A percentile compares a stretch with the other conserved stretches of the same genome.
These are phyloP conservation scores for Drosophila putrida DNA, from an alignment of 2,888 invertebrate species.

Conservation along the genomic window DNA sequence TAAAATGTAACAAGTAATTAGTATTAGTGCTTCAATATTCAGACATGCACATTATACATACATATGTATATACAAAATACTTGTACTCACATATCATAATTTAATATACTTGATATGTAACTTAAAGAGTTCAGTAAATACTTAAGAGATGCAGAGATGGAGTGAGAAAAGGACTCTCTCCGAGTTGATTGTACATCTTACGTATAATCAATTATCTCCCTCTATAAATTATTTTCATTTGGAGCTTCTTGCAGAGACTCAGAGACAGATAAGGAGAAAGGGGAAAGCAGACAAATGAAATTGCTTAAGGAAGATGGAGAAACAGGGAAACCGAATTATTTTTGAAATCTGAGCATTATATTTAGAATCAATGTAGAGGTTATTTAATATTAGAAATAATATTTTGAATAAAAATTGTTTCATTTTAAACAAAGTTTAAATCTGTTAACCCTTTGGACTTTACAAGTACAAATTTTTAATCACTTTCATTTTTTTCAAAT, in stretches of 20 bases:
- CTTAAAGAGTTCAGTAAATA: conserved; percentile 17
- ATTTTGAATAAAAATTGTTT: no score
- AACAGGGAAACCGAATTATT: no score
- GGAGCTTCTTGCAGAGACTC: not conserved
- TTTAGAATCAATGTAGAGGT: no score
- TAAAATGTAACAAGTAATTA: conserved; percentile 69
- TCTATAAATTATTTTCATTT: not conserved
- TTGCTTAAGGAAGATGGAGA: no score
- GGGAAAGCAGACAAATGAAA: not conserved
- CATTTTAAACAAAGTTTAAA: no score
- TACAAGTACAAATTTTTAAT: no score
- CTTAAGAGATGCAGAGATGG: not conserved
- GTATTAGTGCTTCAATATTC: conserved; percentile 55
- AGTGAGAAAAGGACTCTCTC: not conserved
- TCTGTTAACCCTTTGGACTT: no score
- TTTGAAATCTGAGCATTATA: no score
- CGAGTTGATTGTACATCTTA: conserved; percentile 9
- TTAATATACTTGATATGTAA: conserved; percentile 13
- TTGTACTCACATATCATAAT: conserved; percentile 20
- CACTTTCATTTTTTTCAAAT: no score
- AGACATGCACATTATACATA: not conserved
- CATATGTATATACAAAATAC: conserved; percentile 9
- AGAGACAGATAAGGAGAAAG: not conserved
- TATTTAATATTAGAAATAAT: no score
- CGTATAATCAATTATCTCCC: conserved; percentile 15